Evolutionary conservation across 2,888 invertebrate genomes (phyloP), one percentile per base, ranked within the genome.

Genomic region (Phymatocera aterrima): DNA sequence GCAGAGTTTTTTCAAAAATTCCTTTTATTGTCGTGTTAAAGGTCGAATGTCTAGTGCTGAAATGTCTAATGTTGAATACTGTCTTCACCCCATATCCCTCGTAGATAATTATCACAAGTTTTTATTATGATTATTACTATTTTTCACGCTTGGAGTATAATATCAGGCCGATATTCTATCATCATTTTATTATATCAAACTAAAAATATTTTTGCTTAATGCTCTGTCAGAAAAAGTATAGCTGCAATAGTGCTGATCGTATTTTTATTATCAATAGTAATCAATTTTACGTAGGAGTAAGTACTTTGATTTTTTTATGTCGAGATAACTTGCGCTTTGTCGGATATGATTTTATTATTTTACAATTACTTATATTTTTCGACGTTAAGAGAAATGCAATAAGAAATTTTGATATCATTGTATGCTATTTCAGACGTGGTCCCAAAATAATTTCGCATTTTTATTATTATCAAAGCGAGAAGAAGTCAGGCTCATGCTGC

Each of bases 1-100:
- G 68, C 43, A 31, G 18, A 37, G 60, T 37, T 70, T 64, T 70
- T 15, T 6, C 18, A 51, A 3, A 6, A 3, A 24, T 18, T 1
- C 24, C 15, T 28, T 18, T 24, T 31, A 18, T n/a, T 5, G 34
- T 64, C 60, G 12, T 18, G 40, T 77, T 57, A 6, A 54, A 65
- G 68, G 21, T 64, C 46, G 18, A 37, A 57, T 57, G 43, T 68
- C 24, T 43, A 68, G 46, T 68, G 46, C 64, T 12, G n/a, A n/a
- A n/a, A n/a, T n/a, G n/a, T n/a, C n/a, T n/a, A n/a, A n/a, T n/a
- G n/a, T n/a, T n/a, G n/a, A n/a, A n/a, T n/a, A n/a, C n/a, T n/a
- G n/a, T n/a, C n/a, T n/a, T n/a, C n/a, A n/a, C n/a, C n/a, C n/a
- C n/a, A n/a, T n/a, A n/a, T n/a, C 37, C 64, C 21, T 37, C 34